Evolutionary conservation across 2,797 vertebrate genomes (phyloP), one percentile per base, ranked within the genome.

Genomic region (Neosilurus mollespiculum): DNA sequence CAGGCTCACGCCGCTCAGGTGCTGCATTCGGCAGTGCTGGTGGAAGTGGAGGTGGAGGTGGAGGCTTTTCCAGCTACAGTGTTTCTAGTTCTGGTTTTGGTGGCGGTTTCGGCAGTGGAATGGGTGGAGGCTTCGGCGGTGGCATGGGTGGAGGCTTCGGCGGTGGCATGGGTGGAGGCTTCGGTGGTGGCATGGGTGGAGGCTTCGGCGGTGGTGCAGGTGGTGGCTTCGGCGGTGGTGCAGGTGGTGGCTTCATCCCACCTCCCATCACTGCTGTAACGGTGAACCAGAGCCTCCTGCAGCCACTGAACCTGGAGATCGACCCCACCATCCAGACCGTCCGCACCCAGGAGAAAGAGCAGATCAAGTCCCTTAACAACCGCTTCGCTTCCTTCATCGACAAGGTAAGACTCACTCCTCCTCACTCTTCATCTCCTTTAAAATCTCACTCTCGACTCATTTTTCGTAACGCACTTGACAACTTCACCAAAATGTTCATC

Each of bases 311-410:
- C 2, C 87, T 98, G 83, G 93, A 95, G 72, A 97, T 98, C 0
- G 97, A 99, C 91, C 96, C 96, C 0, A 92, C 51, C 85, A 96
- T 98, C 92, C 96, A 98, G 89, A 89, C 30, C 0, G 94, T 98
- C 78, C 95, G 96, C 82, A 96, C 91, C 86, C 95, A 97, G 81
- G 98, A 99, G 92, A 99, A 98, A 91, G 97, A 99, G 9, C 96
- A 99, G 92, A 99, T 99, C 92, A 99, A 98, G 94, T 90, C 84
- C 54, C 96, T 99, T 71, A 99, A 99, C 95, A 98, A 99, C 94
- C 96, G 94, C 78, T 99, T 99, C 0, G 98, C 97, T 62, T 92
- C 93, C 86, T 97, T 99, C 95, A 99, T 99, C 0, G 97, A 99
- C 90, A 98, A 98, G 96, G 97, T 98, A 65, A 88, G 94, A 59